phyloP scores from a whole-genome alignment of 1,140 invertebrate species.

The Pogonus chalceus region DNA sequence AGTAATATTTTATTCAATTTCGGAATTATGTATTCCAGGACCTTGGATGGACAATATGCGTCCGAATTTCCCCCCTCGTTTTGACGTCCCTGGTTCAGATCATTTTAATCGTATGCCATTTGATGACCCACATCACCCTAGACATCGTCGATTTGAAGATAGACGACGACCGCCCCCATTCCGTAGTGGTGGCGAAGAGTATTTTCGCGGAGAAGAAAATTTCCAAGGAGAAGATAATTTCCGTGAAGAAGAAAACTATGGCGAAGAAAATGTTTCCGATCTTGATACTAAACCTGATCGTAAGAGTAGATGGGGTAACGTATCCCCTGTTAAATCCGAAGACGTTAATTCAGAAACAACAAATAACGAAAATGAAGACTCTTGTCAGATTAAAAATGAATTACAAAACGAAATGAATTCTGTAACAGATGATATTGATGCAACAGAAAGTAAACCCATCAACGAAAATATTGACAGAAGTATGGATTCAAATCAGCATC shows the following conservation, averaged over 20 bases:
- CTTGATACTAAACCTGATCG: slow-evolving; percentile 2
- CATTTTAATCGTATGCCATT: slow-evolving; percentile 9
- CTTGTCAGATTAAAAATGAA: neutral
- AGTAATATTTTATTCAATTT: neutral
- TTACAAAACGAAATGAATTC: neutral
- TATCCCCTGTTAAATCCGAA: neutral
- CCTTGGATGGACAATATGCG: slow-evolving; percentile 23
- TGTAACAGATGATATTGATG: slow-evolving; percentile 4
- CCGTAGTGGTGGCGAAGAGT: slow-evolving; percentile 14
- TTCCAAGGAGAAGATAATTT: neutral
- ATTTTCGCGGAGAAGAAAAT: slow-evolving; percentile 4
- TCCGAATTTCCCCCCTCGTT: slow-evolving; percentile 24
- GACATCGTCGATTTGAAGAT: slow-evolving; percentile 15
- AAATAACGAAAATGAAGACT: neutral
- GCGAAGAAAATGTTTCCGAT: slow-evolving; percentile 7
- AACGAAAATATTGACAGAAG: neutral
- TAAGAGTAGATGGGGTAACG: neutral
- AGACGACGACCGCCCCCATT: slow-evolving; percentile 13
- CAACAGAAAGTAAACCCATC: neutral
- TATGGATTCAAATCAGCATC: neutral
- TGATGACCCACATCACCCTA: slow-evolving; percentile 9
- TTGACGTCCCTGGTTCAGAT: slow-evolving; percentile 21
- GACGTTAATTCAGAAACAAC: neutral
- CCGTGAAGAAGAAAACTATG: slow-evolving; percentile 1
- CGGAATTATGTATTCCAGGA: slow-evolving; percentile 17